Conservation (phyloP, 2,797 vertebrate species). For the Smutsia gigantea region DNA sequence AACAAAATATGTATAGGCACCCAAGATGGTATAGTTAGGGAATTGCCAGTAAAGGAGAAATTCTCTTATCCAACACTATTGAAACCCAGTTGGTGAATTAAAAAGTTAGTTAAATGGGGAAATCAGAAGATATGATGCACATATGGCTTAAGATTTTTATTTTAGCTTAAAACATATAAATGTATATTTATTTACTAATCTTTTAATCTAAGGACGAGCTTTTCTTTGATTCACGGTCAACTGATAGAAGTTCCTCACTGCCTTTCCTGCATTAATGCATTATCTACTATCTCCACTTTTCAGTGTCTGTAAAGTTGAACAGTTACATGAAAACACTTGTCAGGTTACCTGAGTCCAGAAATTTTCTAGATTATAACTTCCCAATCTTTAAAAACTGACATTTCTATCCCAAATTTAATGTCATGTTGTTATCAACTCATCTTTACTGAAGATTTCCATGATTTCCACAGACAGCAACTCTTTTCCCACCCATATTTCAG, state of each 20-base stretch:
- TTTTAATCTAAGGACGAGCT: conserved; percentile 34
- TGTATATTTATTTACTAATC: neutral
- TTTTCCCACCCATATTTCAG: neutral
- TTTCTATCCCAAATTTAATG: neutral
- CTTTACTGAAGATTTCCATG: neutral
- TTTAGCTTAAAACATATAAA: conserved; percentile 26
- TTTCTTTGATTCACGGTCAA: conserved; percentile 16
- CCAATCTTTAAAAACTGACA: neutral
- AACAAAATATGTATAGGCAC: neutral
- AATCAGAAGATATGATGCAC: conserved; percentile 18
- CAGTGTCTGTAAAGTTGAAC: conserved; percentile 14
- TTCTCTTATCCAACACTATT: neutral
- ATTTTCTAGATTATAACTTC: conserved; percentile 21
- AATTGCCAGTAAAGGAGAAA: conserved; percentile 10
- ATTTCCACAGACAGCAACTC: conserved; percentile 35
- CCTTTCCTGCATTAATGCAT: neutral
- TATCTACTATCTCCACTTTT: neutral
- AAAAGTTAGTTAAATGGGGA: neutral
- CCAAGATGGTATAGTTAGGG: neutral
- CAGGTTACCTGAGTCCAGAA: conserved; percentile 2
- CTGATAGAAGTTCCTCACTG: neutral
- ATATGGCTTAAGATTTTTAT: conserved; percentile 10
- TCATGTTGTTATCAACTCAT: conserved; percentile 35
- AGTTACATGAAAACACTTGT: neutral
- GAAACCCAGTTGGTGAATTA: neutral